Base-by-base conservation (phyloP, 1,140 invertebrate genomes). In the Augochlora pura region DNA sequence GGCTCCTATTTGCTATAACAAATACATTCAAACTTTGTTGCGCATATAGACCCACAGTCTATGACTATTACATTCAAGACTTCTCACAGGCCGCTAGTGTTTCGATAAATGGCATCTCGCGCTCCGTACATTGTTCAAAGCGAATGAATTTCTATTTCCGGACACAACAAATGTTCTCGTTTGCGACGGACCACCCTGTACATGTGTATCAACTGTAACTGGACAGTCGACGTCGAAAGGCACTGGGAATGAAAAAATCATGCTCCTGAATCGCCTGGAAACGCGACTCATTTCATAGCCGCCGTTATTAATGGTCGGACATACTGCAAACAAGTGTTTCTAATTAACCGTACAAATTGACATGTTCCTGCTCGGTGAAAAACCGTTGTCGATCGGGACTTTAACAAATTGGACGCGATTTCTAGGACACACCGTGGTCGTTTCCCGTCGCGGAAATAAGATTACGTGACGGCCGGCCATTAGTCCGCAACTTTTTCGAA, bases 241-340 rank as follows among this genome's bases (percentile, higher is more conserved):
- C 27, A 38, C 27, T 25, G 2, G 16, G 54, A 32, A 23, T 14
- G 46, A 0, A 54, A 67, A 67, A 70, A 73, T 62, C 57, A 9
- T 67, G 54, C 57, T 65, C n/a, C 27, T 63, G 66, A 52, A 39
- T 70, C 62, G n/a, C 27, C 16, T 14, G 49, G 65, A 42, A 25
- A 63, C 59, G 38, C 42, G 25, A 71, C 65, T 74, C 25, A 57
- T 49, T 66, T 71, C 18, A 42, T 72, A 63, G 23, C 8, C 16
- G 14, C 10, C 2, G 21, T 84, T 82, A 82, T 78, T 85, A 75
- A 69, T 82, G 57, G 52, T 52, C 75, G 46, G 5, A 68, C 27
- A 38, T 42, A 60, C 49, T 60, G 23, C 27, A 54, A 23, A 69
- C 77, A 23, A 64, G 54, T 65, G 46, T 46, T 42, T 49, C 32